A percentile compares a stretch with the other conserved stretches of the same genome.
Evolutionary conservation across 64 coral and sea anemone genomes (phyloP).

Genomic region (Montipora foliosa): DNA sequence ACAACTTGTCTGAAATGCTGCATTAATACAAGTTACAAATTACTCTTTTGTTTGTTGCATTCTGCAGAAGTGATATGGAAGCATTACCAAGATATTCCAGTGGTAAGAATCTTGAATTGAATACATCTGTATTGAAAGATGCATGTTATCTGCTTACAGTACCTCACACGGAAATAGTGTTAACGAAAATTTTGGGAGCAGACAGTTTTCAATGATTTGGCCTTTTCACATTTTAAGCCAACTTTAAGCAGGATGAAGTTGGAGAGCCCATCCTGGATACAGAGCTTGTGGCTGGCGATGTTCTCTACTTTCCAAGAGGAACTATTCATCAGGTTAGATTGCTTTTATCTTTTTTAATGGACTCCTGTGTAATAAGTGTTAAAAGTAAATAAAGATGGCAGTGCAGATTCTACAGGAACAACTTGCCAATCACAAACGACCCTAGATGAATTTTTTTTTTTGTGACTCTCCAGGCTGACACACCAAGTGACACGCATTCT

Average conservation of each 20-base stretch:
- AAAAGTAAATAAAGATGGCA: not conserved
- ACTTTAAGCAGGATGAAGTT: constrained; percentile 93
- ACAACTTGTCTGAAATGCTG: too few species aligned
- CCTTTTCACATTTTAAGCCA: constrained; percentile 37
- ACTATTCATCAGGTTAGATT: constrained; percentile 95
- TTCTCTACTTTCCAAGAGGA: constrained; percentile 97
- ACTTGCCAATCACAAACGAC: too few species aligned
- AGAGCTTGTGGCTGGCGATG: constrained; percentile 90
- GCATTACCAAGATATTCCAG: constrained; percentile 92
- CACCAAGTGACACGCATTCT: constrained; percentile 88
- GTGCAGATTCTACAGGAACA: too few species aligned
- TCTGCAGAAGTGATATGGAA: constrained; percentile 75
- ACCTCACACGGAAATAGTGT: too few species aligned
- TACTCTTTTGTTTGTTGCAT: too few species aligned
- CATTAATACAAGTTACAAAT: not conserved
- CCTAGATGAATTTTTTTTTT: not conserved
- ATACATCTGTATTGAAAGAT: too few species aligned
- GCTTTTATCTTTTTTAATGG: too few species aligned
- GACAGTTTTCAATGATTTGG: not conserved
- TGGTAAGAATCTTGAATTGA: constrained; percentile 48
- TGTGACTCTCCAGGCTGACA: constrained; percentile 77
- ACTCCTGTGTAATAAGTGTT: too few species aligned
- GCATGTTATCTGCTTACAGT: too few species aligned
- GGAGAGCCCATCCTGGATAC: constrained; percentile 92
- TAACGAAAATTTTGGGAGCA: too few species aligned